Base-by-base conservation (phyloP, 2,113 vertebrate species). In the Euleptes europaea region DNA sequence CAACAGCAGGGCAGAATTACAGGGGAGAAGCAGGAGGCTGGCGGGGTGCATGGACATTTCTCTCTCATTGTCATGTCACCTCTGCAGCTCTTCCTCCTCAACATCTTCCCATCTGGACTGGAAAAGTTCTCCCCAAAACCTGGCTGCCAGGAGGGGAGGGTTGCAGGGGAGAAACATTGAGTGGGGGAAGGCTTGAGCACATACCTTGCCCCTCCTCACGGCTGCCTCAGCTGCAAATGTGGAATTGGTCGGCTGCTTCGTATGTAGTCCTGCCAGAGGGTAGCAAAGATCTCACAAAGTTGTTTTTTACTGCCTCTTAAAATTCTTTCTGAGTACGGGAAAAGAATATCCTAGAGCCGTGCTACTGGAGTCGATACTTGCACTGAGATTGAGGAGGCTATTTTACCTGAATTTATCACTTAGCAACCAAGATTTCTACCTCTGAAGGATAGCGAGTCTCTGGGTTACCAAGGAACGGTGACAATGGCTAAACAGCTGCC, bases 361-460 rank as follows among this genome's bases (percentile, higher is more conserved):
- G 63, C 78, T 86, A 57, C 73, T 85, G 69, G 73, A 93, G 83
- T 38, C 78, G 84, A 81, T 77, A 80, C 84, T 89, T 90, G 81
- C 9, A 69, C 78, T 92, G 88, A 93, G 90, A 95, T 42, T 60
- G 51, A 82, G 92, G 93, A 85, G 84, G 71, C 92, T 90, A 88
- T 94, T 95, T 94, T 92, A 95, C 93, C 94, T 95, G 94, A 94
- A 95, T 92, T 88, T 93, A 95, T 94, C 90, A 82, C 94, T 95
- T 96, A 96, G 95, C 94, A 96, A 95, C 95, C 93, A 93, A 86
- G 84, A 90, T 83, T 77, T 88, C 85, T 90, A 92, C 91, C 90
- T 94, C 88, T 17, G 75, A 91, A 94, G 92, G 93, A 90, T 90
- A 89, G 14, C 85, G 3, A 19, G 91, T 94, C 73, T 86, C 3